Conservation (phyloP, 2,888 invertebrate species). For the Mamestra brassicae region DNA sequence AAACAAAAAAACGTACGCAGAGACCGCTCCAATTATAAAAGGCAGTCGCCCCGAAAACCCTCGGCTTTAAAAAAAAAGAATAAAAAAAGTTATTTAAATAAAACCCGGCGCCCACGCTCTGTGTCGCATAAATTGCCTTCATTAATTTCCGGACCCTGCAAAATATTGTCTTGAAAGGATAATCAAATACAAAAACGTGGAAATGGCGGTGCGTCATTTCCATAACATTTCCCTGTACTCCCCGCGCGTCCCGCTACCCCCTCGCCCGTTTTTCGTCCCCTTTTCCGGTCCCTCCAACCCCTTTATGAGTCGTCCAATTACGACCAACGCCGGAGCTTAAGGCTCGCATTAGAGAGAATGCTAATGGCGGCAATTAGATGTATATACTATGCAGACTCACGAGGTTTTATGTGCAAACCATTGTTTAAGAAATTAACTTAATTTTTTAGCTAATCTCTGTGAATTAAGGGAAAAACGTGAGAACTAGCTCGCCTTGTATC, state of each 20-base stretch:
- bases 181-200: conserved; percentile 91
- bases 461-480: not conserved
- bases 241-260: conserved; percentile 65
- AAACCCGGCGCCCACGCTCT: conserved; percentile 84
- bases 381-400: conserved; percentile 61
- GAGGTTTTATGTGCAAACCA: conserved; percentile 54
- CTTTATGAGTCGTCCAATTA: conserved; percentile 90
- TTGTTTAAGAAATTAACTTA: conserved; percentile 59
- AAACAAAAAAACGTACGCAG: conserved; percentile 77
- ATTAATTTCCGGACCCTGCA: conserved; percentile 90
- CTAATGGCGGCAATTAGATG: conserved; percentile 79
- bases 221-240: conserved; percentile 84
- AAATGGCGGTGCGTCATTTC: conserved; percentile 91
- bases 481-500: not conserved
- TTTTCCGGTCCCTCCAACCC: conserved; percentile 87
- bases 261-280: conserved; percentile 82
- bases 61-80: conserved; percentile 80
- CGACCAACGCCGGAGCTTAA: conserved; percentile 87
- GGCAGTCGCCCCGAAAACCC: conserved; percentile 83
- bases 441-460: conserved; percentile 31
- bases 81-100: conserved; percentile 88
- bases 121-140: conserved; percentile 91
- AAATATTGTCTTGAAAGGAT: conserved; percentile 91
- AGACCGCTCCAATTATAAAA: conserved; percentile 88
- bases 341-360: conserved; percentile 83